Conservation (phyloP, 2,797 vertebrate genomes). For the Parauchenoglanis ngamensis region DNA sequence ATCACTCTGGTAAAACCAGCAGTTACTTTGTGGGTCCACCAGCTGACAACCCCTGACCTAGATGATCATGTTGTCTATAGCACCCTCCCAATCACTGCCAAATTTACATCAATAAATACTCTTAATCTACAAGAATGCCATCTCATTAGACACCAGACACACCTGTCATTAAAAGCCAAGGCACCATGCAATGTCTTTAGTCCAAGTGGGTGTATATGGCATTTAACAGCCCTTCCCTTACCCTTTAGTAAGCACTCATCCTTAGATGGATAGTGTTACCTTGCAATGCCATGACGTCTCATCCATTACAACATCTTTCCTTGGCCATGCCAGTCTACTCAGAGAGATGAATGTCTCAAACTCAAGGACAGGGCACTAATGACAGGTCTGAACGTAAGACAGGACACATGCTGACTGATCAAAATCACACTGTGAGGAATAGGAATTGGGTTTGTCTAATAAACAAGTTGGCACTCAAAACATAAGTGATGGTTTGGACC, state of each 20-base stretch:
- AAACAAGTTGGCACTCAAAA: constrained; percentile 35
- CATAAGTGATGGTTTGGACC: constrained; percentile 16
- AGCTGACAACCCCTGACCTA: background rate
- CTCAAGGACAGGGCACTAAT: constrained; percentile 75
- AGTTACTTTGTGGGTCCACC: background rate
- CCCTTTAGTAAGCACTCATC: constrained; percentile 60
- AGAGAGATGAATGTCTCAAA: constrained; percentile 67
- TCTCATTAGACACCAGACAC: background rate
- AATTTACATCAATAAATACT: background rate
- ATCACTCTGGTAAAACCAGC: background rate
- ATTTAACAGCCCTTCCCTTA: constrained; percentile 23
- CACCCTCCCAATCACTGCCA: background rate
- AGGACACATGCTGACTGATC: constrained; percentile 58
- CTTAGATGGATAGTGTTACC: constrained; percentile 70
- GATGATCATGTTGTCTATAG: background rate
- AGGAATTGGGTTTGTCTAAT: constrained; percentile 30
- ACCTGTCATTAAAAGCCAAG: background rate
- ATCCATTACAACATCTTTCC: constrained; percentile 77
- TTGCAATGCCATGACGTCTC: constrained; percentile 68
- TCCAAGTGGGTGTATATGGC: background rate
- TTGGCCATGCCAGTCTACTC: constrained; percentile 68
- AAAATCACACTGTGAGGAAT: constrained; percentile 52
- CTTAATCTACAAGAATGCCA: background rate
- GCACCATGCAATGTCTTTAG: background rate
- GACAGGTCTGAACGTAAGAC: constrained; percentile 61